Evolutionary conservation across 2,888 invertebrate species (phyloP).

Genomic region (Epinotia nisella): DNA sequence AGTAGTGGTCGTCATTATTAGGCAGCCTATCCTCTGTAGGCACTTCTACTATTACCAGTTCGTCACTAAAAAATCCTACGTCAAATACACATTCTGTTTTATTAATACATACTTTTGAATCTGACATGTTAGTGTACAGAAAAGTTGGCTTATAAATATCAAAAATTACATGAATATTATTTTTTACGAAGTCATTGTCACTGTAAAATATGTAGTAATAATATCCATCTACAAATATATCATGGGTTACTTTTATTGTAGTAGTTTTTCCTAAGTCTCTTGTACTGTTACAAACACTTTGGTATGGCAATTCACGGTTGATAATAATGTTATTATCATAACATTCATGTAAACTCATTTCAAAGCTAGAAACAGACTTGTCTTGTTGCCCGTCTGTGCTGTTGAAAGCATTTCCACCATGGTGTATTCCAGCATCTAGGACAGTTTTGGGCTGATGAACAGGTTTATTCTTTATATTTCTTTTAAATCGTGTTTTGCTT

Average conservation of each 20-base stretch:
- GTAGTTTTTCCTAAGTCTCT: slow-evolving; percentile 88
- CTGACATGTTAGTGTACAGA: slow-evolving; percentile 88
- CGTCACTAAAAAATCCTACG: slow-evolving; percentile 89
- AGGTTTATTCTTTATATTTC: slow-evolving; percentile 63
- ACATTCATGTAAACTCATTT: slow-evolving; percentile 89
- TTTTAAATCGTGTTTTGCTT: slow-evolving; percentile 56
- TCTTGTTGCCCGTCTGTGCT: slow-evolving; percentile 82
- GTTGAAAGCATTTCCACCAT: slow-evolving; percentile 90
- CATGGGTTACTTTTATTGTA: slow-evolving; percentile 87
- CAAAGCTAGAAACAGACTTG: slow-evolving; percentile 92
- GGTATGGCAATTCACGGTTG: slow-evolving; percentile 87
- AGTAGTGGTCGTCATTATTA: slow-evolving; percentile 89
- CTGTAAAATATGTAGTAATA: slow-evolving; percentile 96
- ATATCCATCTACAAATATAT: slow-evolving; percentile 90
- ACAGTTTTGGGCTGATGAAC: slow-evolving; percentile 81
- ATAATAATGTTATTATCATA: slow-evolving; percentile 91
- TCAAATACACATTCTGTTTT: slow-evolving; percentile 90
- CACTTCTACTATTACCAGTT: slow-evolving; percentile 93
- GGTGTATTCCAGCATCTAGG: slow-evolving; percentile 89
- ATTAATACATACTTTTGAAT: slow-evolving; percentile 89
- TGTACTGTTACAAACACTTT: slow-evolving; percentile 87
- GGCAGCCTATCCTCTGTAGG: slow-evolving; percentile 92
- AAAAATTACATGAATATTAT: slow-evolving; percentile 93
- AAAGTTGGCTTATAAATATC: slow-evolving; percentile 94
- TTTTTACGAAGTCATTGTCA: slow-evolving; percentile 91